Evolutionary conservation across 2,888 invertebrate species (phyloP), one percentile per base, ranked within the genome.

Genomic region (Cataglyphis cursor): DNA sequence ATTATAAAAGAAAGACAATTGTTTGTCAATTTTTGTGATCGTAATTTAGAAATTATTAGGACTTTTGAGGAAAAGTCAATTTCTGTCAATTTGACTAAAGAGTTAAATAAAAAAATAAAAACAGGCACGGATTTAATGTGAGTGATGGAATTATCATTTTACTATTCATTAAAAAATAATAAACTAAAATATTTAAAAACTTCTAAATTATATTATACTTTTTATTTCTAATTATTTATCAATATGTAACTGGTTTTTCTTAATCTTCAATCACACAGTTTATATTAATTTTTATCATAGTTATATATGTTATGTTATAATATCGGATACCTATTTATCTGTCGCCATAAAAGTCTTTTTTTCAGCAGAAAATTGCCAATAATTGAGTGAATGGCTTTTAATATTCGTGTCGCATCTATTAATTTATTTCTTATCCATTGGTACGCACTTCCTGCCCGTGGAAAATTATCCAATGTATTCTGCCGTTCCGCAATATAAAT

Each of bases 401-500:
- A 80, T 21, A 72, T 72, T 72, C 59, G 41, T 51, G 51, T 70
- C 78, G 41, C 31, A 18, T 59, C 18, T 48, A 72, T 72, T 80
- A 80, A 80, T 80, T 59, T 78, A 70, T 78, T 54, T 41, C 31
- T 12, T 24, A 28, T 80, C 18, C 44, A 48, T 44, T 80, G 72
- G 35, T 72, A 76, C 54, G 41, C 38, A 48, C 59, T 80, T 80
- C 72, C 78, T 72, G 72, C 15, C 38, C 15, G 10, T n/a, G 64
- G 72, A 57, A 78, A 82, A 65, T 78, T 82, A 35, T 38, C 3
- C 21, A 15, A 4, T 59, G 48, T 78, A 51, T 66, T 74, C 59
- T 76, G 15, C 38, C 57, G 38, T 59, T 59, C 61, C 76, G 66
- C 54, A 61, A 54, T 38, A 84, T 84, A 84, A 85, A 85, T 83